Evolutionary conservation across 2,797 vertebrate species (phyloP).

Genomic region (Tarsius wallacei): DNA sequence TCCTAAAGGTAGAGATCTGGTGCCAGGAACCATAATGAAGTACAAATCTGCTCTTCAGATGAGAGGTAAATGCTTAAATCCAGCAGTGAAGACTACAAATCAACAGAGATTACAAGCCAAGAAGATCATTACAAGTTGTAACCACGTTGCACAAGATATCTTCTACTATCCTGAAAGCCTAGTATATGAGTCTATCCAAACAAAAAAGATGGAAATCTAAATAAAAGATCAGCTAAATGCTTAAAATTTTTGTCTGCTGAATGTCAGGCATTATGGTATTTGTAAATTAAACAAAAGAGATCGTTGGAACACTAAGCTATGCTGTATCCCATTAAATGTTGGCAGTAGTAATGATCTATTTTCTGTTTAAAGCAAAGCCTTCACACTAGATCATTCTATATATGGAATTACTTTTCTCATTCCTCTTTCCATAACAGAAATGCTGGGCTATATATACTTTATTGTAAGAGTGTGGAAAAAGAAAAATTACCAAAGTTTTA

Average conservation of each 20-base stretch:
- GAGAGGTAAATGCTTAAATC: neutral
- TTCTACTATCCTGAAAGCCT: neutral
- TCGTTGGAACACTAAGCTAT: neutral
- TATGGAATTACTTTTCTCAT: constrained; percentile 5
- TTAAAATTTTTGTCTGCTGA: neutral
- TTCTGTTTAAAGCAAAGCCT: constrained; percentile 46
- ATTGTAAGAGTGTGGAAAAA: neutral
- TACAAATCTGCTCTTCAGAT: neutral
- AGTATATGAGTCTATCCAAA: neutral
- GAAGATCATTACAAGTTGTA: neutral
- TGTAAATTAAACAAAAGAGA: constrained; percentile 56
- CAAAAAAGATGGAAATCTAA: neutral
- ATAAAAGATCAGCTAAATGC: constrained; percentile 16
- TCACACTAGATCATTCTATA: neutral
- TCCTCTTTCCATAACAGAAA: constrained; percentile 32
- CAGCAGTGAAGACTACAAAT: neutral
- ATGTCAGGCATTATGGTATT: constrained; percentile 19
- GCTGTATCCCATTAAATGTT: neutral
- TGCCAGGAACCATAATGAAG: neutral
- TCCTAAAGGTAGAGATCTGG: neutral
- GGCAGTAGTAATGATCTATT: constrained; percentile 12
- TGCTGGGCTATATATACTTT: neutral
- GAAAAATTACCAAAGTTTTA: constrained; percentile 65
- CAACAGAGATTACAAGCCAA: neutral
- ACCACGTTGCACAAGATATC: neutral